These are phyloP conservation scores for Palythoa grandis DNA, from an alignment of 92 coral and sea anemone species.

Conservation along the genomic window DNA sequence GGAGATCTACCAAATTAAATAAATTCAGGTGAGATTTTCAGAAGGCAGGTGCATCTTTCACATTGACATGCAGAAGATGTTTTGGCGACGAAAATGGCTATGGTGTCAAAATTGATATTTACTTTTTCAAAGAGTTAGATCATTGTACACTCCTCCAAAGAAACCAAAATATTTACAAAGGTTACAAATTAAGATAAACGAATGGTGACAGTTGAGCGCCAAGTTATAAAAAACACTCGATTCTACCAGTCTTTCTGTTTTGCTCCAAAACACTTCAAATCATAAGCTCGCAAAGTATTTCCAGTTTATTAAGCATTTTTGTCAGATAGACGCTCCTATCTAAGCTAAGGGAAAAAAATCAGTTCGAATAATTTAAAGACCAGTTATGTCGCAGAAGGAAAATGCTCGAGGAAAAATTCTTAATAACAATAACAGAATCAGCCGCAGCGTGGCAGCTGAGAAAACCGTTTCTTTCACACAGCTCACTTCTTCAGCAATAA, in stretches of 20 bases:
- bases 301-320: background rate
- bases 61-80: background rate
- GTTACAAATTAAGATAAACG: background rate
- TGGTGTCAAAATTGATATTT: background rate
- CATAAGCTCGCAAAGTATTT: too few species aligned
- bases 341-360: background rate
- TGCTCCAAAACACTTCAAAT: background rate
- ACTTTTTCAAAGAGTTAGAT: background rate
- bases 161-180: constrained; percentile 13
- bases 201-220: background rate
- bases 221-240: background rate
- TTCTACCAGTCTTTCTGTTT: background rate
- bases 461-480: background rate
- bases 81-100: background rate
- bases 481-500: background rate
- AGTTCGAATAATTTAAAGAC: background rate
- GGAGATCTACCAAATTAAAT: constrained; percentile 10
- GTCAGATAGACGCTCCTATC: background rate
- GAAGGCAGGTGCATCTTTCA: background rate
- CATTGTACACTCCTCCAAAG: background rate
- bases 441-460: constrained; percentile 12
- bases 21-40: background rate
- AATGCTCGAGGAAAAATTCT: background rate
- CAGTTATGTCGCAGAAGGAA: background rate
- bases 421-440: too few species aligned